phyloP scores from a whole-genome alignment of 2,888 invertebrate genomes.

The Poecilus cupreus region DNA sequence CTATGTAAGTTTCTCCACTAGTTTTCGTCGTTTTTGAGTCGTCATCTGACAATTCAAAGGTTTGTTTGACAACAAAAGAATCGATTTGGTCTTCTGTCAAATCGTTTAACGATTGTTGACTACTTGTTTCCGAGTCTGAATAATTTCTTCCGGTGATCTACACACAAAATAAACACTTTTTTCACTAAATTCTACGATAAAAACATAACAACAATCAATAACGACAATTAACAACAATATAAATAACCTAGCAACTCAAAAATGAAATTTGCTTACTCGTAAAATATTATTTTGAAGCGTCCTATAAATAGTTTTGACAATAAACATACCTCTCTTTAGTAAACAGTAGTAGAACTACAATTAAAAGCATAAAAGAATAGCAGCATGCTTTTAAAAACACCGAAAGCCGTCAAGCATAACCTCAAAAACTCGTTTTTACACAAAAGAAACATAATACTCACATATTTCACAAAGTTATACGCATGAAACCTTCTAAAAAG shows the following conservation, averaged over 20 bases:
- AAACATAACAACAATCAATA: too few relatives aligned
- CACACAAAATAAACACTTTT: background rate
- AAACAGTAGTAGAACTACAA: too few relatives aligned
- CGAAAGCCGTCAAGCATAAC: background rate
- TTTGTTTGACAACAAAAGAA: background rate
- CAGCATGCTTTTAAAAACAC: too few relatives aligned
- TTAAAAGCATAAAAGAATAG: too few relatives aligned
- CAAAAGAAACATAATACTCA: conserved; percentile 37
- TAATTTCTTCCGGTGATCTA: background rate
- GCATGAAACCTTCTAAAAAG: conserved; percentile 5
- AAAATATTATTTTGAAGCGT: too few relatives aligned
- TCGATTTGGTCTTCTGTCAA: background rate
- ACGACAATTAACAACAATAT: background rate
- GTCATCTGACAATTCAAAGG: background rate
- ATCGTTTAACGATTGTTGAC: background rate
- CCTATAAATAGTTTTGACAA: too few relatives aligned
- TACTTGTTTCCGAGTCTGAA: background rate
- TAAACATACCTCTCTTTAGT: too few relatives aligned
- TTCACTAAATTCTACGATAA: too few relatives aligned
- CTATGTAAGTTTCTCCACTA: background rate
- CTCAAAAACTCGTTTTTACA: background rate
- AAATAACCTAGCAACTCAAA: too few relatives aligned
- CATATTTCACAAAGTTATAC: conserved; percentile 2
- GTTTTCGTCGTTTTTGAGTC: background rate
- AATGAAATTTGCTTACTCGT: too few relatives aligned